phyloP scores from a whole-genome alignment of 2,888 invertebrate species.

The Nysson spinosus region DNA sequence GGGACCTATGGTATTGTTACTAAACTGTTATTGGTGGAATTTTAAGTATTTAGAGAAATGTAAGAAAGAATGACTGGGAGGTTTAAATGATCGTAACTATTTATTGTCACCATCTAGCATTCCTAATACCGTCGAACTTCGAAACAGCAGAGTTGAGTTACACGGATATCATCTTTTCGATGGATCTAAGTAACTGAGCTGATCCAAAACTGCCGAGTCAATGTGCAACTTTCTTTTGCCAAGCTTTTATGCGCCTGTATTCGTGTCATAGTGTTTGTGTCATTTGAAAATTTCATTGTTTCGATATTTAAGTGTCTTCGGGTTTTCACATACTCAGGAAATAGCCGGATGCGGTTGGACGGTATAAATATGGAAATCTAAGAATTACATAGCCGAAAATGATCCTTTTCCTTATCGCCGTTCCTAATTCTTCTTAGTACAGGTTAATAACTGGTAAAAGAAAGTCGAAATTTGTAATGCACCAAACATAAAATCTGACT shows the following conservation, averaged over 20 bases:
- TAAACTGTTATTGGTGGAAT: too few relatives aligned
- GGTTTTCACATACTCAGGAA: not conserved
- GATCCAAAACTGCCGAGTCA: conserved; percentile 60
- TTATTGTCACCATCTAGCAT: conserved; percentile 54
- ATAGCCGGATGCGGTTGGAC: too few relatives aligned
- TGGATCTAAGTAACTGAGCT: conserved; percentile 64
- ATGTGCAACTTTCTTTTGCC: conserved; percentile 63
- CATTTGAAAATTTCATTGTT: not conserved
- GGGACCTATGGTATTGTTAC: too few relatives aligned
- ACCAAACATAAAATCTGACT: conserved; percentile 56
- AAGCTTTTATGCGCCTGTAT: conserved; percentile 40
- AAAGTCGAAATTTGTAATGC: conserved; percentile 52
- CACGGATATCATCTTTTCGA: conserved; percentile 59
- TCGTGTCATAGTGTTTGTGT: conserved; percentile 21
- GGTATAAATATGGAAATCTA: too few relatives aligned
- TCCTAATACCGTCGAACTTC: conserved; percentile 61
- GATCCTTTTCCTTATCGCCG: not conserved
- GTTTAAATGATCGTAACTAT: conserved; percentile 9
- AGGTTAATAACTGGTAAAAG: conserved; percentile 51
- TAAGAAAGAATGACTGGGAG: too few relatives aligned
- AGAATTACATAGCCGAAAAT: not conserved
- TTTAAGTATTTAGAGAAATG: too few relatives aligned
- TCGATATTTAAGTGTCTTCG: conserved; percentile 4
- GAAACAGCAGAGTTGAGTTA: conserved; percentile 63
- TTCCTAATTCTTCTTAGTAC: not conserved